These are phyloP conservation scores for Eciton burchellii DNA, from an alignment of 1,140 invertebrate species.

Conservation along the genomic window DNA sequence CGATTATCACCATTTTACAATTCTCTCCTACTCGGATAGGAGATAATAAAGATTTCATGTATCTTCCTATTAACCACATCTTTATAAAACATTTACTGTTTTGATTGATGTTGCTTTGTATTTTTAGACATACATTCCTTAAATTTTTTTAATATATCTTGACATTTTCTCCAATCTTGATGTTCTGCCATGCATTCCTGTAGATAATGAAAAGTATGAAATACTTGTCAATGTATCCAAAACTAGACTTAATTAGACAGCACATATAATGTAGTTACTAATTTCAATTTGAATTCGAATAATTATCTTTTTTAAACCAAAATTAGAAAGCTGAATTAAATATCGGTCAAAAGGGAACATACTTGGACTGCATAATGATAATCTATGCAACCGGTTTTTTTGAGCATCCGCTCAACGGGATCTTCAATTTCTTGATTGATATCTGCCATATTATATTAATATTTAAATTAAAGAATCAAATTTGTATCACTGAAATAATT, in stretches of 20 bases:
- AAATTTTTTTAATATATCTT: slow-evolving; percentile 92
- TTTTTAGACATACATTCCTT: slow-evolving; percentile 90
- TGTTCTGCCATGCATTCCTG: slow-evolving; percentile 95
- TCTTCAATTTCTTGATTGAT: slow-evolving; percentile 86
- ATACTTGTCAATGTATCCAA: too few species aligned
- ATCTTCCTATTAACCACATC: slow-evolving; percentile 65
- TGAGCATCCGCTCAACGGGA: slow-evolving; percentile 93
- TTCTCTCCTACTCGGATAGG: slow-evolving; percentile 45
- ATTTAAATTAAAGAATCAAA: neutral
- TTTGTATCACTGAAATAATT: slow-evolving; percentile 1
- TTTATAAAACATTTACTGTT: slow-evolving; percentile 35
- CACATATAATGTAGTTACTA: neutral
- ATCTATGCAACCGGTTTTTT: slow-evolving; percentile 94
- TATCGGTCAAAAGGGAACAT: neutral
- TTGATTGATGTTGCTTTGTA: slow-evolving; percentile 76
- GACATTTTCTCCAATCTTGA: slow-evolving; percentile 96
- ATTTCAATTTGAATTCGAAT: neutral
- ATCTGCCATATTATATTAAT: slow-evolving; percentile 10
- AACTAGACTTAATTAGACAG: neutral
- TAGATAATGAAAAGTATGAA: slow-evolving; percentile 73
- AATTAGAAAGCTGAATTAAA: neutral
- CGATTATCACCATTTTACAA: slow-evolving; percentile 91
- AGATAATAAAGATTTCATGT: slow-evolving; percentile 68
- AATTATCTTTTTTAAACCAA: neutral
- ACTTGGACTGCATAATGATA: slow-evolving; percentile 95